Percentiles rank a stretch among this genome's conserved stretches.
Evolutionary conservation across 2,888 invertebrate species (phyloP).

Genomic region (Limnephilus marmoratus): DNA sequence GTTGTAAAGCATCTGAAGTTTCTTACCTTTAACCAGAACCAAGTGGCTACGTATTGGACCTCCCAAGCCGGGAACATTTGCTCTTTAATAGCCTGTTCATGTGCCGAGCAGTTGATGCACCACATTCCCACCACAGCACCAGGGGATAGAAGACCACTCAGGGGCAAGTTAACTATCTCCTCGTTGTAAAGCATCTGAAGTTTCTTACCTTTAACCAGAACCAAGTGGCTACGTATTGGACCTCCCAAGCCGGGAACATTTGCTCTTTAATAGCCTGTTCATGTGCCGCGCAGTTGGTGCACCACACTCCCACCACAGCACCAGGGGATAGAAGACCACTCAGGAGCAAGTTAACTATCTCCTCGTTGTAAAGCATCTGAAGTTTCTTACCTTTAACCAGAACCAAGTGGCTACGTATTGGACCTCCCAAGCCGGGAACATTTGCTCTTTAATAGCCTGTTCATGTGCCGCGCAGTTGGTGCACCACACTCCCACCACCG

Average conservation of each 20-base stretch:
- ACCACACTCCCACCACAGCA: constrained; percentile 91
- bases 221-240: too few relatives aligned
- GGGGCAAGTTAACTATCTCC: constrained; percentile 84
- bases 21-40: too few relatives aligned
- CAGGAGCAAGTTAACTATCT: constrained; percentile 85
- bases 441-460: constrained; percentile 80
- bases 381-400: constrained; percentile 88
- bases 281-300: constrained; percentile 86
- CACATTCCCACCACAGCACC: constrained; percentile 89
- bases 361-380: constrained; percentile 86
- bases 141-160: constrained; percentile 79
- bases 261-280: constrained; percentile 81
- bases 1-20: constrained; percentile 87
- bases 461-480: constrained; percentile 89
- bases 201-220: too few relatives aligned
- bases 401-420: constrained; percentile 85
- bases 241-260: constrained; percentile 91
- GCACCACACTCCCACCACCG: constrained; percentile 92
- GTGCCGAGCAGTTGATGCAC: constrained; percentile 88
- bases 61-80: constrained; percentile 90
- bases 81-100: constrained; percentile 82
- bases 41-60: too few relatives aligned
- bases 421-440: constrained; percentile 89
- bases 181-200: constrained; percentile 87
- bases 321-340: constrained; percentile 78